These are phyloP conservation scores for Ctenosaura bakeri DNA, from an alignment of 2,797 vertebrate species.

Conservation along the genomic window DNA sequence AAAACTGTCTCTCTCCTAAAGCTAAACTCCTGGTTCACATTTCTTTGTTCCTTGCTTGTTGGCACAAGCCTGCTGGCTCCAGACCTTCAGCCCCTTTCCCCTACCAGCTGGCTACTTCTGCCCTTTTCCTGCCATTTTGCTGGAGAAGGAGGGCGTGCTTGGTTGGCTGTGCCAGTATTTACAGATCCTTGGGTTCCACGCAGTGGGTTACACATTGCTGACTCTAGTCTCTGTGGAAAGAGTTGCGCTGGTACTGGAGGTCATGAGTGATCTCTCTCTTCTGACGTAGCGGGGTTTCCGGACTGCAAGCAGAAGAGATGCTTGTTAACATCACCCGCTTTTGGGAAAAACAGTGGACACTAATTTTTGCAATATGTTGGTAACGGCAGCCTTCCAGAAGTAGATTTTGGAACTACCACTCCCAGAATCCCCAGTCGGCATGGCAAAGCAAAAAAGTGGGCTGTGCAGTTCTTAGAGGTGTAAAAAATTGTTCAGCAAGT, in stretches of 20 bases:
- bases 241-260: conserved; percentile 74
- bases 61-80: conserved; percentile 75
- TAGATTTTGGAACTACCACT: no score
- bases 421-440: no score
- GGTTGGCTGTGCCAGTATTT: conserved; percentile 74
- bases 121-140: conserved; percentile 75
- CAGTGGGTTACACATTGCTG: conserved; percentile 84
- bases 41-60: conserved; percentile 45
- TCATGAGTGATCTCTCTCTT: conserved; percentile 85
- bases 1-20: background rate
- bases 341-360: background rate
- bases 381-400: background rate
- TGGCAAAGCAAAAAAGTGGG: no score
- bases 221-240: conserved; percentile 84
- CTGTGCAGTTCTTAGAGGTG: no score
- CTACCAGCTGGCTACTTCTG: conserved; percentile 61
- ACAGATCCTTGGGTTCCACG: conserved; percentile 53
- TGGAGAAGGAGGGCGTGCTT: conserved; percentile 43
- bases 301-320: conserved; percentile 77
- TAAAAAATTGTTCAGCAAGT: no score
- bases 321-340: background rate
- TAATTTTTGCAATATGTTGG: background rate
- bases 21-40: background rate
- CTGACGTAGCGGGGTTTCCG: conserved; percentile 93
- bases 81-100: conserved; percentile 40